phyloP scores from a whole-genome alignment of 2,888 invertebrate genomes.

The Melanostoma scalare region DNA sequence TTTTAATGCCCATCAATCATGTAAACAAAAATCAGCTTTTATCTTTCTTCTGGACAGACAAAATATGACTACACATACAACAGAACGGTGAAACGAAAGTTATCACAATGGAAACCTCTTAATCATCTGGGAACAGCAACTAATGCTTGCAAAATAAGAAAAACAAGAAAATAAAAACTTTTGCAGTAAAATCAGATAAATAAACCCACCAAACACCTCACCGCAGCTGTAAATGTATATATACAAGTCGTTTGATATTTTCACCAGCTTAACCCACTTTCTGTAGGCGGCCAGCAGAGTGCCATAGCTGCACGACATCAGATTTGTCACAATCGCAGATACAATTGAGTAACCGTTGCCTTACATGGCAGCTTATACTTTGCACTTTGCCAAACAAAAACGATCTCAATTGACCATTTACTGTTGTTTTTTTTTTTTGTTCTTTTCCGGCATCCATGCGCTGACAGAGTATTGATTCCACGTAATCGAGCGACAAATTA shows the following conservation, averaged over 20 bases:
- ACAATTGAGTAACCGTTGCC: slow-evolving; percentile 12
- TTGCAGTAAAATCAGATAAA: too few relatives aligned
- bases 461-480: slow-evolving; percentile 6
- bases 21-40: too few relatives aligned
- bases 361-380: neutral
- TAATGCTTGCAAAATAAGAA: too few relatives aligned
- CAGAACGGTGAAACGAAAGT: too few relatives aligned
- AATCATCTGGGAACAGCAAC: too few relatives aligned
- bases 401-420: slow-evolving; percentile 4
- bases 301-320: slow-evolving; percentile 6
- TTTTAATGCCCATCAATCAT: too few relatives aligned
- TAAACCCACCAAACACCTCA: too few relatives aligned
- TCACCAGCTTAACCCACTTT: slow-evolving; percentile 46
- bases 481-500: slow-evolving; percentile 14
- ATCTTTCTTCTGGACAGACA: too few relatives aligned
- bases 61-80: too few relatives aligned
- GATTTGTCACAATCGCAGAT: slow-evolving; percentile 12
- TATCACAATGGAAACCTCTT: too few relatives aligned
- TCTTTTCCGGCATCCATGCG: neutral
- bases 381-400: neutral
- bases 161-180: too few relatives aligned
- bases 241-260: neutral
- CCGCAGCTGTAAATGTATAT: too few relatives aligned
- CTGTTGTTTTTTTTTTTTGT: neutral
- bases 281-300: neutral